A percentile compares a stretch with the other conserved stretches of the same genome.
Evolutionary conservation across 2,888 invertebrate genomes (phyloP).

Genomic region (Cantharis nigra): DNA sequence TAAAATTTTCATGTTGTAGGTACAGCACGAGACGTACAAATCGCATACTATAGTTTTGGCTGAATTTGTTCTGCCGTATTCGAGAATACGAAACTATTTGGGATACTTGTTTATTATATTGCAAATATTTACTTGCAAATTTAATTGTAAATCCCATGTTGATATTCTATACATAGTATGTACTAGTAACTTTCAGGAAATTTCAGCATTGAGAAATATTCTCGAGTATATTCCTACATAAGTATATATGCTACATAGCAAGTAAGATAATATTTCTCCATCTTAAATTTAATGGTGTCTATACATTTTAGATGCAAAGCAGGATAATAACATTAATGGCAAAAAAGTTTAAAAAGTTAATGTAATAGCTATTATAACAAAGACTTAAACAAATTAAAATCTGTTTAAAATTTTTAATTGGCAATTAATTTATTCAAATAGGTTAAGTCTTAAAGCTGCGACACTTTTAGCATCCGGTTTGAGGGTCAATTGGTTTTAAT

Average conservation of each 20-base stretch:
- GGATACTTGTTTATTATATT: not conserved
- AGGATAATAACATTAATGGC: not conserved
- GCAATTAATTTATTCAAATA: slow-evolving; percentile 16
- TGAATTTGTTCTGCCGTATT: not conserved
- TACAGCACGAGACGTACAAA: not conserved
- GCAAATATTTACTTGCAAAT: not conserved
- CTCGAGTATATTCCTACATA: not conserved
- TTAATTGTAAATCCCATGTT: not conserved
- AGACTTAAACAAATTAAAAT: not conserved
- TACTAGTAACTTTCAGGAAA: not conserved
- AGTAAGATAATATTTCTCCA: not conserved
- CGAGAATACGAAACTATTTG: not conserved
- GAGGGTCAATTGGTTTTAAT: slow-evolving; percentile 39
- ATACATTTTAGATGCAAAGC: not conserved
- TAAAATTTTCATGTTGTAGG: not conserved
- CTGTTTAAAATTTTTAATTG: not conserved
- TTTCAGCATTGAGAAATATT: not conserved
- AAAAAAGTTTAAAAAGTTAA: not conserved
- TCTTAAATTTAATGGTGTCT: not conserved
- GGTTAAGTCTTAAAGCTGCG: slow-evolving; percentile 32
- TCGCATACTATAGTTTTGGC: not conserved
- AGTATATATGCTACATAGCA: not conserved
- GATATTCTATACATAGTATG: not conserved
- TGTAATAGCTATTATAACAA: not conserved
- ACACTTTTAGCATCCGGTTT: slow-evolving; percentile 35